Evolutionary conservation across 2,113 vertebrate species (phyloP), one percentile per base, ranked within the genome.

Genomic region (Synodontis membranacea): DNA sequence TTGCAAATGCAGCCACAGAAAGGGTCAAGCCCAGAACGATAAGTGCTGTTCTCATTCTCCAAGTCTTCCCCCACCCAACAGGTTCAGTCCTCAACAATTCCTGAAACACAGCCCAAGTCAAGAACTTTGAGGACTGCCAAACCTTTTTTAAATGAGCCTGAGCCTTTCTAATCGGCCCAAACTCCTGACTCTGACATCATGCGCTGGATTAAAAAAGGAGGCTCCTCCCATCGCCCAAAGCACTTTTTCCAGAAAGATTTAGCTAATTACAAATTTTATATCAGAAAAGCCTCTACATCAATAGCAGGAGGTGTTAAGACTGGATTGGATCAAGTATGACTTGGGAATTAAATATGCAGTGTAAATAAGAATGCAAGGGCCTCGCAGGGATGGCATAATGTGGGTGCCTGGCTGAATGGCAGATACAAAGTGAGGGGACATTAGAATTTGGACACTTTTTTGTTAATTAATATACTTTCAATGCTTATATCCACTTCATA

Each of bases 131-230:
- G 37, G n/a, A 83, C 56, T 84, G 72, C 64, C 68, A 84, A 86
- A 88, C 87, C 25, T 21, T 62, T 82, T 90, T 86, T 86, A 88
- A 90, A 89, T 70, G 80, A 89, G 88, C 14, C 58, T 64, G 31
- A 66, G 25, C 56, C 80, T 58, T 42, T 42, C 19, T 78, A 76
- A 86, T 86, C 50, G 44, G 54, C 54, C 83, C 56, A 64, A 64
- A 62, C 83, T 58, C 86, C 52, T 84, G 34, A 37, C 50, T 56
- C 80, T 88, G 89, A 88, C 79, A 80, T 90, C 85, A 90, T 23
- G 42, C 44, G 15, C 46, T 68, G 58, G 21, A 62, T 85, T 78
- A 37, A 64, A 60, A 74, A 54, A 39, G 34, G 8, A 50, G 25
- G 44, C 83, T 85, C 89, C 83, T 83, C 87, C 83, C 64, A 58